A percentile compares a stretch with the other conserved stretches of the same genome.
Conservation (phyloP, 1,140 invertebrate genomes). For the Pemphigus obesinymphae region DNA sequence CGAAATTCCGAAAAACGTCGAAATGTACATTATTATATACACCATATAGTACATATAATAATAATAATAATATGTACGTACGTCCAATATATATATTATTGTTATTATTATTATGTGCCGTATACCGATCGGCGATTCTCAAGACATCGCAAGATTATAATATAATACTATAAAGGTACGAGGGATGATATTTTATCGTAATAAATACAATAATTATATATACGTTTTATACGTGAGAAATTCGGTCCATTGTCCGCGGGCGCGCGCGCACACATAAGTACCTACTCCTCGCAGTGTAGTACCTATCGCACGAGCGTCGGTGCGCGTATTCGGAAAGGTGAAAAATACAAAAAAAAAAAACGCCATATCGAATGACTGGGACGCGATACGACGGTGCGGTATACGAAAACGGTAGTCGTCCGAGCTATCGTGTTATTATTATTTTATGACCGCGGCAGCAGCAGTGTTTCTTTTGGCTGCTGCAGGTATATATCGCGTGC, state of each 20-base stretch:
- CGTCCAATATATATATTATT: too few relatives aligned
- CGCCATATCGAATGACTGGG: background rate
- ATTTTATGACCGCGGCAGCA: background rate
- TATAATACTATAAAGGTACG: too few relatives aligned
- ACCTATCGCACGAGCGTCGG: background rate
- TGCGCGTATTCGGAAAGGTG: background rate
- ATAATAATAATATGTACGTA: too few relatives aligned
- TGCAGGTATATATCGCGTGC: background rate
- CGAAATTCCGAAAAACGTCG: too few relatives aligned
- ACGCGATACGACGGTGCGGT: background rate
- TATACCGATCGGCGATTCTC: too few relatives aligned
- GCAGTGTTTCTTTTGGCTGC: too few relatives aligned
- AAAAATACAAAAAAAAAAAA: background rate
- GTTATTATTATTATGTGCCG: too few relatives aligned
- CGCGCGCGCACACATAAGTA: background rate
- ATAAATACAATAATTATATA: background rate
- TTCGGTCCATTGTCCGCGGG: slow-evolving; percentile 2
- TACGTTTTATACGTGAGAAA: background rate
- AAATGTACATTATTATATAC: too few relatives aligned
- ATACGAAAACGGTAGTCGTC: background rate
- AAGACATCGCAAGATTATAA: too few relatives aligned
- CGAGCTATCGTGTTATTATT: background rate
- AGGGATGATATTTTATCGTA: background rate
- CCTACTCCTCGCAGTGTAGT: too few relatives aligned
- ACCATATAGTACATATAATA: too few relatives aligned